phyloP scores from a whole-genome alignment of 2,113 vertebrate species.

The Conger conger region DNA sequence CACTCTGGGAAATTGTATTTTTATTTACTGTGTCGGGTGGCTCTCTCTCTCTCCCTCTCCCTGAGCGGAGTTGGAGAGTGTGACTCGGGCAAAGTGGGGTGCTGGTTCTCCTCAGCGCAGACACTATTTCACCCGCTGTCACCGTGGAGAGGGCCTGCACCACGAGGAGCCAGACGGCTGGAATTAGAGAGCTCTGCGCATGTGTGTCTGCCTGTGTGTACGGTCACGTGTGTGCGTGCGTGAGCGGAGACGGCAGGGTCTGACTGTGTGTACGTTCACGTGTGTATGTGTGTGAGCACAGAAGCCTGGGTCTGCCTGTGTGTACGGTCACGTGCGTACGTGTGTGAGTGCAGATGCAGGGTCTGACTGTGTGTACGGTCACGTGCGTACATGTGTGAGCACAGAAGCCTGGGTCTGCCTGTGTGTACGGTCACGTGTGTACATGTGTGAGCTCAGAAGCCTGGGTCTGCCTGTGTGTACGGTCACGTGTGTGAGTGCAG shows the following conservation, averaged over 20 bases:
- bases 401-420: background rate
- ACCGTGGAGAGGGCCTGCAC: slow-evolving; percentile 25
- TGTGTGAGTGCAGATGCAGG: background rate
- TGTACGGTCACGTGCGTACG: slow-evolving; percentile 5
- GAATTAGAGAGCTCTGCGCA: no score
- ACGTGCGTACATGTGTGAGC: background rate
- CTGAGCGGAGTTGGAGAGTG: background rate
- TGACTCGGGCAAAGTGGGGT: slow-evolving; percentile 25
- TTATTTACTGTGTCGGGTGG: slow-evolving; percentile 59
- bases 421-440: background rate
- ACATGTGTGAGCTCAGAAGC: no score
- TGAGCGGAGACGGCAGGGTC: background rate
- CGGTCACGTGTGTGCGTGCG: background rate
- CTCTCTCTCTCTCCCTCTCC: slow-evolving; percentile 24
- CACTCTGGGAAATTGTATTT: slow-evolving; percentile 54
- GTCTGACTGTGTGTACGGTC: background rate
- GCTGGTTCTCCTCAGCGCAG: slow-evolving; percentile 23
- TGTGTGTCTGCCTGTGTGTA: background rate
- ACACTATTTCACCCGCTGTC: slow-evolving; percentile 37
- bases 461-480: no score
- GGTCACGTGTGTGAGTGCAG: no score
- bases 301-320: background rate
- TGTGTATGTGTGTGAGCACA: background rate
- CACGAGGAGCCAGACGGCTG: background rate
- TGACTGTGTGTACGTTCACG: background rate